Conservation (phyloP, 2,888 invertebrate genomes). For the Marasmarcha lunaedactyla region DNA sequence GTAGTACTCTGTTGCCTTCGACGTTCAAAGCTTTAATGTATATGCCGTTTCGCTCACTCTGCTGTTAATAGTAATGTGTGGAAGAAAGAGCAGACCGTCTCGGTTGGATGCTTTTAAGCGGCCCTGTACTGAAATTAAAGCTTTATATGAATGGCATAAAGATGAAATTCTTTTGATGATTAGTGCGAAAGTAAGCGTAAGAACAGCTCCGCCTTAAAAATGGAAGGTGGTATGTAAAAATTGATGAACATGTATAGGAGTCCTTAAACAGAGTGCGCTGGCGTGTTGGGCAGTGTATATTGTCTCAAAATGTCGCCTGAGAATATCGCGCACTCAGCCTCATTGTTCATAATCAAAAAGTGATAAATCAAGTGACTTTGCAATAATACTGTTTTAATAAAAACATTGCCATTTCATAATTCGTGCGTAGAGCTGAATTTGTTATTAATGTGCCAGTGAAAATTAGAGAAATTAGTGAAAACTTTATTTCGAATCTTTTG, state of each 20-base stretch:
- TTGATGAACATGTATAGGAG: constrained; percentile 70
- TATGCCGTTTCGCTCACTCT: constrained; percentile 43
- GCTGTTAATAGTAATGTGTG: constrained; percentile 25
- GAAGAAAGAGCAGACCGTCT: constrained; percentile 46
- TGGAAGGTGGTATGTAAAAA: constrained; percentile 72
- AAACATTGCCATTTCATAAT: constrained; percentile 23
- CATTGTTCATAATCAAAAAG: constrained; percentile 67
- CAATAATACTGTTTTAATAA: constrained; percentile 36
- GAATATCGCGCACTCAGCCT: constrained; percentile 41
- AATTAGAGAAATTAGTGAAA: background rate
- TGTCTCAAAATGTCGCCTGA: constrained; percentile 65
- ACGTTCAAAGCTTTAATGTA: constrained; percentile 21
- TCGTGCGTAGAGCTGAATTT: constrained; percentile 21
- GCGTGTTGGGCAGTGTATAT: constrained; percentile 67
- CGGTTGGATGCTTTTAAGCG: constrained; percentile 33
- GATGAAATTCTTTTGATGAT: constrained; percentile 16
- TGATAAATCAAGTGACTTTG: constrained; percentile 67
- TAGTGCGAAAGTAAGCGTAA: constrained; percentile 36
- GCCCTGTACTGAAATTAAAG: constrained; percentile 13
- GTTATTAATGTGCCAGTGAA: constrained; percentile 20
- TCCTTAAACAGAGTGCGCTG: constrained; percentile 69
- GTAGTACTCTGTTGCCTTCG: constrained; percentile 17
- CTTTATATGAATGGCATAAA: background rate
- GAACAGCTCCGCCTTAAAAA: constrained; percentile 70
- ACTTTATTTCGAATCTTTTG: background rate